These are phyloP conservation scores for Hyposmocoma kahamanoa DNA, from an alignment of 1,140 invertebrate species.

Conservation along the genomic window DNA sequence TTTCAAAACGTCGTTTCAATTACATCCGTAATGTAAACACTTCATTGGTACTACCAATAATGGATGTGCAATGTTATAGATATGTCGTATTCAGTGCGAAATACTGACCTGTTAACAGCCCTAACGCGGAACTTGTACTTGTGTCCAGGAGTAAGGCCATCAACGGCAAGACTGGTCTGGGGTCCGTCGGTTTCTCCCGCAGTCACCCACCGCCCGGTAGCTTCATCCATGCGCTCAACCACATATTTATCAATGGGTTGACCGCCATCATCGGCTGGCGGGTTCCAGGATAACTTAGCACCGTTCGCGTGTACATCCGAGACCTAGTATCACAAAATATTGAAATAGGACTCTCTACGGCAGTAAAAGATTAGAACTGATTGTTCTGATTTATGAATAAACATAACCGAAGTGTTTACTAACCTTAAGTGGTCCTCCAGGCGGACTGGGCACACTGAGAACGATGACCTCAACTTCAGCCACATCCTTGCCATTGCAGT, in stretches of 20 bases:
- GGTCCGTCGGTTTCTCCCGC: conserved; percentile 92
- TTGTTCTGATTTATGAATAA: no score
- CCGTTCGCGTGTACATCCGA: conserved; percentile 90
- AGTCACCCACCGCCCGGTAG: conserved; percentile 93
- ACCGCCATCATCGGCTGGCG: conserved; percentile 93
- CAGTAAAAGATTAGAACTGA: no score
- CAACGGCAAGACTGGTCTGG: conserved; percentile 80
- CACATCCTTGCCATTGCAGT: conserved; percentile 92
- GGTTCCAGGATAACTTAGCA: conserved; percentile 90
- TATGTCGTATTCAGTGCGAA: no score
- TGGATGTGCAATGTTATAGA: no score
- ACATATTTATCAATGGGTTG: conserved; percentile 93
- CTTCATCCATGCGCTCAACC: conserved; percentile 95
- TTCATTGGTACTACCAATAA: no score
- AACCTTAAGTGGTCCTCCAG: conserved; percentile 92
- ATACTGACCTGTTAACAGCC: conserved; percentile 88
- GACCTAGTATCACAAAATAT: no score
- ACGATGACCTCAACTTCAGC: conserved; percentile 95
- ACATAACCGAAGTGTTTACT: background rate
- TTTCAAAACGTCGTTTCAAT: no score
- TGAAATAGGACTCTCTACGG: no score
- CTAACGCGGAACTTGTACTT: conserved; percentile 97
- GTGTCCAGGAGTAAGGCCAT: conserved; percentile 89
- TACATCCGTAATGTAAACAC: no score
- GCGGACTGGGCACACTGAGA: conserved; percentile 90